These are phyloP conservation scores for Phenganax subtilis DNA, from an alignment of 92 coral and sea anemone genomes.

Conservation along the genomic window DNA sequence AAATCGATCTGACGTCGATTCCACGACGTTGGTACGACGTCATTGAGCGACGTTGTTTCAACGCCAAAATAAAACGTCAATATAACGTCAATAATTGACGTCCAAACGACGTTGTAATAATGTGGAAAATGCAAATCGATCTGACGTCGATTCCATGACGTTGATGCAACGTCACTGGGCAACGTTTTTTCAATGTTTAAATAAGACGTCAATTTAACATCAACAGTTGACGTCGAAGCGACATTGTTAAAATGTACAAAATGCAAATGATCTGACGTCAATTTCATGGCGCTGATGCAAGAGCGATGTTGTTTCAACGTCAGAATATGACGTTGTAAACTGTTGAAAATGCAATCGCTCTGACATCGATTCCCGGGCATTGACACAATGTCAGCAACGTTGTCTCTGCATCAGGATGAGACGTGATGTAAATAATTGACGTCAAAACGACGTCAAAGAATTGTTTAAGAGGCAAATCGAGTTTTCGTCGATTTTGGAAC, in stretches of 20 bases:
- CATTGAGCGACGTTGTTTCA: neutral
- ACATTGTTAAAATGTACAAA: neutral
- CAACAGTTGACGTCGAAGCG: neutral
- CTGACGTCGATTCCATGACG: neutral
- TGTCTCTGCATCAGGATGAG: neutral
- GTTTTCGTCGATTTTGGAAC: too few relatives aligned
- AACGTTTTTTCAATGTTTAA: neutral
- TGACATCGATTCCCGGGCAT: neutral
- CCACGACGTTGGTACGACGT: neutral
- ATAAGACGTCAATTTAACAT: neutral
- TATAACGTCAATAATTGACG: neutral
- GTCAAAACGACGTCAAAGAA: neutral
- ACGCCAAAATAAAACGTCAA: neutral
- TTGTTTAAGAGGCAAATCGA: too few relatives aligned
- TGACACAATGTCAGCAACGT: neutral
- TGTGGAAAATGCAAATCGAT: constrained; percentile 11
- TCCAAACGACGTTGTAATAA: neutral
- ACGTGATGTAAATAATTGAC: neutral
- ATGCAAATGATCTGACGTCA: neutral
- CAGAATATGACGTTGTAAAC: neutral
- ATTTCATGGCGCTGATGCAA: neutral
- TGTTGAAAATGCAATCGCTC: too few relatives aligned
- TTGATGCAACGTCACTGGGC: neutral
- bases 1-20: constrained; percentile 12
- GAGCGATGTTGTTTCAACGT: neutral